Percentiles rank a stretch among this genome's conserved stretches.
Conservation (phyloP, 1,140 invertebrate genomes). For the Brachionus sp. region DNA sequence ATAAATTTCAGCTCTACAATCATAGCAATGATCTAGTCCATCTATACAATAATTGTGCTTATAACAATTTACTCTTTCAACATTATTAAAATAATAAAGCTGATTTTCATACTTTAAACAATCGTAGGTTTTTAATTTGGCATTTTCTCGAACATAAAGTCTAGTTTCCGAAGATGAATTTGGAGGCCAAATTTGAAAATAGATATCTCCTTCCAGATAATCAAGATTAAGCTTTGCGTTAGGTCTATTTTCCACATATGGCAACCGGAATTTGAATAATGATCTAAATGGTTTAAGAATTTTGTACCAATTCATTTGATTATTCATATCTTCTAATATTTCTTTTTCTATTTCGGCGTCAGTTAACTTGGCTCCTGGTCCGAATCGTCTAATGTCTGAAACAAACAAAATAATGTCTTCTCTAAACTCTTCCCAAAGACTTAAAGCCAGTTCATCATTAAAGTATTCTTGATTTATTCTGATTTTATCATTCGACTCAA, state of each 20-base stretch:
- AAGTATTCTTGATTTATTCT: slow-evolving; percentile 16
- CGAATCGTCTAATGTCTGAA: background rate
- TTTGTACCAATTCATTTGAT: slow-evolving; percentile 1
- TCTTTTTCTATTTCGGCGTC: background rate
- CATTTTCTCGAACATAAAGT: background rate
- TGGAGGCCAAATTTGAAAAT: slow-evolving; percentile 14
- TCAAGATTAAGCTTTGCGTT: background rate
- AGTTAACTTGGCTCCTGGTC: background rate
- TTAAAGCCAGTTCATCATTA: background rate
- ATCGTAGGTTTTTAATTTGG: background rate
- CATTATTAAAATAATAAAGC: slow-evolving; percentile 8
- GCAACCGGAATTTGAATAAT: slow-evolving; percentile 9
- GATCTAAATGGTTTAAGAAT: background rate
- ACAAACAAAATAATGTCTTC: slow-evolving; percentile 3
- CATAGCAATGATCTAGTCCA: slow-evolving; percentile 37
- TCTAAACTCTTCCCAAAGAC: background rate
- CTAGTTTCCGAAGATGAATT: background rate
- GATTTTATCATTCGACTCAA: background rate
- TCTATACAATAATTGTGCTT: background rate
- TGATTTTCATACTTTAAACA: background rate
- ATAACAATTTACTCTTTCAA: slow-evolving; percentile 6
- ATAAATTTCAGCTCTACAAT: slow-evolving; percentile 30
- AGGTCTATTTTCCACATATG: background rate
- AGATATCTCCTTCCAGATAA: slow-evolving; percentile 7
- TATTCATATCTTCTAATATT: background rate